Conservation (phyloP, 2,888 invertebrate species). For the Bhutanitis thaidina region DNA sequence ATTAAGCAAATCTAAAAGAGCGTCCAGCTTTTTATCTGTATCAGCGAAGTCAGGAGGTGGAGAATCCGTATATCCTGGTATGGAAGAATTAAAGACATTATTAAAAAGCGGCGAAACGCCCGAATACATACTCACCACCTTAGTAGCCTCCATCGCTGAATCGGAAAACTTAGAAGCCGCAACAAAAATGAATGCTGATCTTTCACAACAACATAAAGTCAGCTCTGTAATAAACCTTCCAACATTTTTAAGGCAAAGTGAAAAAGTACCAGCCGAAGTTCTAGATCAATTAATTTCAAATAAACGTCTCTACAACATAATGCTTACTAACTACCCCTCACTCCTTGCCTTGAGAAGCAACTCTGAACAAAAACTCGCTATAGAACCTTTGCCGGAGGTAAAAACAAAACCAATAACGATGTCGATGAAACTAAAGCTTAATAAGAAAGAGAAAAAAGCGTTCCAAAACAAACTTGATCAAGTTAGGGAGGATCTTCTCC, state of each 20-base stretch:
- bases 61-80: constrained; percentile 81
- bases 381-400: constrained; percentile 44
- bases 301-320: constrained; percentile 83
- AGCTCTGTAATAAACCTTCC: constrained; percentile 89
- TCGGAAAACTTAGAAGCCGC: constrained; percentile 69
- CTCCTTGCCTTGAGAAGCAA: constrained; percentile 81
- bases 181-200: constrained; percentile 69
- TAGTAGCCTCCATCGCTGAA: constrained; percentile 80
- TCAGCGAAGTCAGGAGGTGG: constrained; percentile 74
- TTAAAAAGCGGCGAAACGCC: constrained; percentile 86
- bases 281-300: constrained; percentile 82
- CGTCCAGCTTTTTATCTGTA: constrained; percentile 76
- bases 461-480: constrained; percentile 65
- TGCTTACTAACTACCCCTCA: constrained; percentile 86
- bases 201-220: constrained; percentile 60
- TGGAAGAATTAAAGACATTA: constrained; percentile 83
- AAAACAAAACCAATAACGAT: constrained; percentile 80
- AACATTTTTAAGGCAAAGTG: constrained; percentile 87
- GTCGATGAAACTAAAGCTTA: constrained; percentile 81
- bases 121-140: constrained; percentile 82
- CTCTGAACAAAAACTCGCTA: constrained; percentile 81
- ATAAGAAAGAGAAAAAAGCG: constrained; percentile 46
- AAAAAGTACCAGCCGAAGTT: constrained; percentile 87
- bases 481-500: constrained; percentile 60
- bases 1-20: constrained; percentile 73